Percentiles rank a stretch among this genome's conserved stretches.
These are phyloP conservation scores for Tenthredo distinguenda DNA, from an alignment of 2,888 invertebrate species.

Conservation along the genomic window DNA sequence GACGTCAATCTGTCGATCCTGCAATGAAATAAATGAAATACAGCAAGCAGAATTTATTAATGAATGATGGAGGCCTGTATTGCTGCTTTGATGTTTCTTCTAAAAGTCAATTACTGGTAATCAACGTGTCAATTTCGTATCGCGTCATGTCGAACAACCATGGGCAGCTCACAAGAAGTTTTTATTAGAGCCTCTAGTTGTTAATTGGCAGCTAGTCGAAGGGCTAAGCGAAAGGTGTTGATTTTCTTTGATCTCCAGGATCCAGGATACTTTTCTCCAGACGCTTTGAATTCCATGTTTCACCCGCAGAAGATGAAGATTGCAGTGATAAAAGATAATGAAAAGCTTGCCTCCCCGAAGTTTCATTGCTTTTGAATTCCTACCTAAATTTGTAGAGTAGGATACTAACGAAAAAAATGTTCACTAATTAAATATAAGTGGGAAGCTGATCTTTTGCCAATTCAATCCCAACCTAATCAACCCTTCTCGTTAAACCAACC, in stretches of 20 bases:
- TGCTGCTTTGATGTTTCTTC: background rate
- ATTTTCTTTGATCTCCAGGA: constrained; percentile 15
- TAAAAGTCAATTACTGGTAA: background rate
- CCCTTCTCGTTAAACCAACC: background rate
- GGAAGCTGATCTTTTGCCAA: background rate
- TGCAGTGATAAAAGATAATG: constrained; percentile 7
- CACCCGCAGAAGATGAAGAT: background rate
- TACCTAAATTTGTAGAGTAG: background rate
- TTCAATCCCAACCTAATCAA: background rate
- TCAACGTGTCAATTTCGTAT: background rate
- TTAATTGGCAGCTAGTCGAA: background rate
- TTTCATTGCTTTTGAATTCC: background rate
- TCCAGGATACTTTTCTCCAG: background rate
- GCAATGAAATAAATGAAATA: background rate
- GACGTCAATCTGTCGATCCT: background rate
- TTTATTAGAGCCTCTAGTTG: background rate
- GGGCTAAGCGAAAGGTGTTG: background rate
- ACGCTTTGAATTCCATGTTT: background rate
- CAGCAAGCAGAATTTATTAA: background rate
- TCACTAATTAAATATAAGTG: background rate
- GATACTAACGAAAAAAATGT: background rate
- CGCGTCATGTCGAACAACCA: background rate
- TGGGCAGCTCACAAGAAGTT: background rate
- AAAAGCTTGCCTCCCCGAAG: background rate
- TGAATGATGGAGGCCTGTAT: background rate